These are phyloP conservation scores for Myiagra hebetior DNA, from an alignment of 2,113 vertebrate genomes.

Conservation along the genomic window DNA sequence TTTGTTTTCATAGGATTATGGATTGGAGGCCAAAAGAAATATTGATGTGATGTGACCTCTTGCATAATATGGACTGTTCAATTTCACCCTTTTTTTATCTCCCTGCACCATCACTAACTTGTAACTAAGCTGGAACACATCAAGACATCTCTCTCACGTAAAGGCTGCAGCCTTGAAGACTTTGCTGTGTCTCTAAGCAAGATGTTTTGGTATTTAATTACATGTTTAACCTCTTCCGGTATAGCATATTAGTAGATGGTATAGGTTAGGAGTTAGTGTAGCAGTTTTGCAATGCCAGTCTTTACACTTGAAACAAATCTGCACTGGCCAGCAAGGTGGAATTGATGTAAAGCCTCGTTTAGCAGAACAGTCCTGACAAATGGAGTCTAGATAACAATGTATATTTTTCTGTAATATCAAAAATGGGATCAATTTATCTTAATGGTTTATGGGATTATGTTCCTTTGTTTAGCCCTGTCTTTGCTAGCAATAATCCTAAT, in stretches of 20 bases:
- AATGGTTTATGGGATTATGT: background rate
- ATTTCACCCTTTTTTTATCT: background rate
- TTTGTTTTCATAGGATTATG: background rate
- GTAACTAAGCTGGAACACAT: background rate
- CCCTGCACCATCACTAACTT: background rate
- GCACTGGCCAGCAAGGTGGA: background rate
- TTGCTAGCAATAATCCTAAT: background rate
- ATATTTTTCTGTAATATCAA: background rate
- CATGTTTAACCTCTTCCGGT: background rate
- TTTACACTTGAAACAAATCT: background rate
- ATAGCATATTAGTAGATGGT: background rate
- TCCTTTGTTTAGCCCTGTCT: background rate
- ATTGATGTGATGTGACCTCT: background rate
- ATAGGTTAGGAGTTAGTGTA: background rate
- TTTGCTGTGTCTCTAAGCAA: background rate
- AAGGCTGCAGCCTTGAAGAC: background rate
- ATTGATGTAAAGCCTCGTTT: background rate
- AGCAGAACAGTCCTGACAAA: background rate
- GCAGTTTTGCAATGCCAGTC: background rate
- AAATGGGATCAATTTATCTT: background rate
- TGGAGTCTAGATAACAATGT: background rate
- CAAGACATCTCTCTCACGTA: background rate
- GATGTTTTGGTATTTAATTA: background rate
- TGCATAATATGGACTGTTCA: background rate
- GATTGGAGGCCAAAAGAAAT: background rate